Evolutionary conservation across 2,113 vertebrate species (phyloP).

Genomic region (Rhipidura dahli): DNA sequence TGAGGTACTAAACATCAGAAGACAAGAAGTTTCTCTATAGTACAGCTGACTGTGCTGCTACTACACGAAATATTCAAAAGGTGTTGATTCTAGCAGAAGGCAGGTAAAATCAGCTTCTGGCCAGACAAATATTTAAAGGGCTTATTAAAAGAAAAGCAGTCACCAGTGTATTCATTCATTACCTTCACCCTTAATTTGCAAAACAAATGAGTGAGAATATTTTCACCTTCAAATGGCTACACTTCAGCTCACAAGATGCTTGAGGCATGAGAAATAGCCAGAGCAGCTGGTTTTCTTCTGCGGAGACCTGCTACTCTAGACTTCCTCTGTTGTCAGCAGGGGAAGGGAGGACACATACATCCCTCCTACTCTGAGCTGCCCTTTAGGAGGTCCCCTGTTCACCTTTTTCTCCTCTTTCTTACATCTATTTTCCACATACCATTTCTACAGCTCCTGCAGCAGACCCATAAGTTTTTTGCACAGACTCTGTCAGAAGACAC

Average conservation of each 20-base stretch:
- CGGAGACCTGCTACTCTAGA: neutral
- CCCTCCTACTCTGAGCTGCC: neutral
- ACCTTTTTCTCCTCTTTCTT: neutral
- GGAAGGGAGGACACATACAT: neutral
- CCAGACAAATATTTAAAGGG: neutral
- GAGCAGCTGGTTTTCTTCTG: neutral
- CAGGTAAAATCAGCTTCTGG: neutral
- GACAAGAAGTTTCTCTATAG: neutral
- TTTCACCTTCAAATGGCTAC: neutral
- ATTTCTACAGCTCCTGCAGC: neutral
- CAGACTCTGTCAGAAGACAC: neutral
- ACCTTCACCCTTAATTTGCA: neutral
- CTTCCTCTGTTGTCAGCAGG: neutral
- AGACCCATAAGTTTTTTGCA: neutral
- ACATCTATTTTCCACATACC: neutral
- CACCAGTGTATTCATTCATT: neutral
- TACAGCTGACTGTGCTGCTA: neutral
- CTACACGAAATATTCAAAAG: neutral
- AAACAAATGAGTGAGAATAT: neutral
- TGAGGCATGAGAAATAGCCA: neutral
- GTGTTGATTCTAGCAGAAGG: neutral
- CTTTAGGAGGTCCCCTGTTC: neutral
- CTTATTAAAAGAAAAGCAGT: neutral
- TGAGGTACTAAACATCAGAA: neutral
- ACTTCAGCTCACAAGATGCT: neutral